These are phyloP conservation scores for Hyalella azteca DNA, from an alignment of 2,888 invertebrate genomes.

Conservation along the genomic window DNA sequence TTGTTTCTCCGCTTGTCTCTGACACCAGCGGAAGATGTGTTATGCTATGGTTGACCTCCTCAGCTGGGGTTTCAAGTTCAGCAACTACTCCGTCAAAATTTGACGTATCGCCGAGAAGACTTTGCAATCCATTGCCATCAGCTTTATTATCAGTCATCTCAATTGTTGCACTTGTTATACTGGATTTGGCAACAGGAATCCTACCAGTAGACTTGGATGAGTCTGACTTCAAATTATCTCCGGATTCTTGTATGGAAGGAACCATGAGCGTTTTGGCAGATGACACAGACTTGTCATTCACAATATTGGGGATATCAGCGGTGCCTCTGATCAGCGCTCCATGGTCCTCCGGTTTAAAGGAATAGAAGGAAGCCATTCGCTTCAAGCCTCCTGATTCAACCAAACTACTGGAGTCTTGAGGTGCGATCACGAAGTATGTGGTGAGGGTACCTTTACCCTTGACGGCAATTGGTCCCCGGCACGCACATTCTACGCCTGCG, in stretches of 20 bases:
- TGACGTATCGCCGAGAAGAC: no score
- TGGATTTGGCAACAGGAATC: no score
- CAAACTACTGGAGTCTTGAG: slow-evolving; percentile 15
- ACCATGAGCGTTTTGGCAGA: slow-evolving; percentile 1
- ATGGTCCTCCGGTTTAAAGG: slow-evolving; percentile 10
- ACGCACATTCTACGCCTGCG: slow-evolving; percentile 86
- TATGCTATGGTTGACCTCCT: no score
- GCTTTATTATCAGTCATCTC: no score
- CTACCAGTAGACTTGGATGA: neutral
- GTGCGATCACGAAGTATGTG: slow-evolving; percentile 77
- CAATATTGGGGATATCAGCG: neutral
- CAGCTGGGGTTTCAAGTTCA: no score
- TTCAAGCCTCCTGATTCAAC: neutral
- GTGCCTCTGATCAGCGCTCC: slow-evolving; percentile 2
- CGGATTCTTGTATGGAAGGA: neutral
- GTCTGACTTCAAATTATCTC: neutral
- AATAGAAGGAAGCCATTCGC: slow-evolving; percentile 12
- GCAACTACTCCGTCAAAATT: no score
- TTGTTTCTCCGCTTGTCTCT: no score
- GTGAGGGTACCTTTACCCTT: slow-evolving; percentile 92
- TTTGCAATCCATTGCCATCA: no score
- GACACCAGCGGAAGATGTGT: no score
- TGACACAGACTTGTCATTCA: neutral
- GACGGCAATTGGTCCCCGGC: slow-evolving; percentile 89
- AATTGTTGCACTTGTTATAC: no score